Evolutionary conservation across 2,888 invertebrate genomes (phyloP).

Genomic region (Hybos culiciformis): DNA sequence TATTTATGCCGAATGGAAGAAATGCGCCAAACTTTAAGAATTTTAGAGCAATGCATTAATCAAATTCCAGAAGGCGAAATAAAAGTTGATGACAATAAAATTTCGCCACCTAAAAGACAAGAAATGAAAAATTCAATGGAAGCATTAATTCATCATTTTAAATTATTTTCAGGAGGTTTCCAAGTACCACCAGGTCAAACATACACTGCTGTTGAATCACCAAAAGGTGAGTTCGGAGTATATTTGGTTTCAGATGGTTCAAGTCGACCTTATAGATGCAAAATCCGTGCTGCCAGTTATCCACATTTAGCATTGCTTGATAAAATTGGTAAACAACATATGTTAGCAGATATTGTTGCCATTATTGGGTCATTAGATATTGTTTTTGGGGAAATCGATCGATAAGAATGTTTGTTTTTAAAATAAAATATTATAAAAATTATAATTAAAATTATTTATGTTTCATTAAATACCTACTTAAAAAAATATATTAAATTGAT

Average conservation of each 20-base stretch:
- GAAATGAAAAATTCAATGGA: slow-evolving; percentile 87
- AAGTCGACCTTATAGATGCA: slow-evolving; percentile 56
- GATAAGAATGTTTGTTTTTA: no score
- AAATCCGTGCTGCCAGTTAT: slow-evolving; percentile 44
- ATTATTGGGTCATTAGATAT: slow-evolving; percentile 55
- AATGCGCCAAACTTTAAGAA: slow-evolving; percentile 63
- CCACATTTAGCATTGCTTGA: slow-evolving; percentile 50
- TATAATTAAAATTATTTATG: no score
- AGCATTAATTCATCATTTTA: slow-evolving; percentile 79
- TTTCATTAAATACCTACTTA: no score
- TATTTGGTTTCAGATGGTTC: slow-evolving; percentile 77
- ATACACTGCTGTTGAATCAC: slow-evolving; percentile 66
- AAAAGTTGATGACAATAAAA: slow-evolving; percentile 66
- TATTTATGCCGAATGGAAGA: slow-evolving; percentile 53
- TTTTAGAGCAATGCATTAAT: slow-evolving; percentile 69
- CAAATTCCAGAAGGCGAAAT: slow-evolving; percentile 70
- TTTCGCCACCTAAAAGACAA: slow-evolving; percentile 53
- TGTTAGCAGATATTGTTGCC: slow-evolving; percentile 69
- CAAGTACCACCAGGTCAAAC: slow-evolving; percentile 72
- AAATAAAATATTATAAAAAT: no score
- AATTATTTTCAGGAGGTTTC: slow-evolving; percentile 68
- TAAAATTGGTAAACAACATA: slow-evolving; percentile 44
- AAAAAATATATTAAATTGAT: no score
- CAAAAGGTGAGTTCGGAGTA: slow-evolving; percentile 78
- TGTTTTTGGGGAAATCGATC: slow-evolving; percentile 49